Evolutionary conservation across 2,113 vertebrate genomes (phyloP).

Genomic region (Papio anubis): DNA sequence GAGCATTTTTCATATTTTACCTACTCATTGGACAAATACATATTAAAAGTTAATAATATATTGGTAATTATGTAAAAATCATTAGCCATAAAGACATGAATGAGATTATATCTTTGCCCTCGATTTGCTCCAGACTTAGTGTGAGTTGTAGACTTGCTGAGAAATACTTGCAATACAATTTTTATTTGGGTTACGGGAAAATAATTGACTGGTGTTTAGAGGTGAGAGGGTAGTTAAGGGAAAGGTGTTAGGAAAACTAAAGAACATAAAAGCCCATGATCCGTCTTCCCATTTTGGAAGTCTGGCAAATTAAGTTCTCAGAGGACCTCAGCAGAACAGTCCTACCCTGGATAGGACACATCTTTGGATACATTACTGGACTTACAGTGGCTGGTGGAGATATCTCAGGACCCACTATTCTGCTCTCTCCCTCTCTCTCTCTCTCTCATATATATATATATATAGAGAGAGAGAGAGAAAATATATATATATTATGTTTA

Average conservation of each 20-base stretch:
- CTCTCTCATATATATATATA: no score
- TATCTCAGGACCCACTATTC: background rate
- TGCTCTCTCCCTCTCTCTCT: background rate
- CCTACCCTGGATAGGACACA: background rate
- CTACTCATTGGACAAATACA: background rate
- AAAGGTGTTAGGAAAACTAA: background rate
- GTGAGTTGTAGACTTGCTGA: background rate
- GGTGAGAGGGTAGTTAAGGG: background rate
- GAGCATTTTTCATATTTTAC: background rate
- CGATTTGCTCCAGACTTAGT: background rate
- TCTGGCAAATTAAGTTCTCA: background rate
- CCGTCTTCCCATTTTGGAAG: background rate
- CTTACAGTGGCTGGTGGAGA: background rate
- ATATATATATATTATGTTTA: no score
- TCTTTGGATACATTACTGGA: background rate
- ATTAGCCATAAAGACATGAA: background rate
- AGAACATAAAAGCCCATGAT: background rate
- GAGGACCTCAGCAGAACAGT: background rate
- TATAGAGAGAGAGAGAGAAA: no score
- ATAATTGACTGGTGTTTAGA: background rate
- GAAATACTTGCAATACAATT: background rate
- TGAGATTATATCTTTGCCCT: background rate
- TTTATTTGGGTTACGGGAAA: background rate
- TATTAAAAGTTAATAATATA: background rate
- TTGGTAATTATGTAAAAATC: background rate